Evolutionary conservation across 2,113 vertebrate genomes (phyloP), one percentile per base, ranked within the genome.

Genomic region (Apteryx mantelli): DNA sequence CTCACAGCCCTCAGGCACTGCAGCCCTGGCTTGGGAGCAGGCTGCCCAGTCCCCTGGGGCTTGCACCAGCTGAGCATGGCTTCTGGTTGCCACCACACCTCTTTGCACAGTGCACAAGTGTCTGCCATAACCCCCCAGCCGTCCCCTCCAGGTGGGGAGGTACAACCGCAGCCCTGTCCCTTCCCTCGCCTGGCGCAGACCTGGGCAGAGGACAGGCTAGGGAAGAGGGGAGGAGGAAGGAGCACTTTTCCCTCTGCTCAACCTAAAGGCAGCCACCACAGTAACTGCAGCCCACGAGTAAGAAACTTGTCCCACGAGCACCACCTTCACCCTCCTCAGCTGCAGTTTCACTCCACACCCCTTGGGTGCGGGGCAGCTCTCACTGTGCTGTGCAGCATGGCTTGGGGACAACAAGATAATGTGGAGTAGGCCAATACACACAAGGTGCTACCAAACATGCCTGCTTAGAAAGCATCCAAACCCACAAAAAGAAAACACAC

Each of bases 21-120:
- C 56, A 34, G 30, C 56, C 32, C 16, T 17, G 32, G 22, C 30
- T 19, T 19, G 5, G 32, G 30, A 34, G 56, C 16, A 60, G 30
- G 56, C 17, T 11, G 17, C 32, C 56, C 19, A 34, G 56, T 60
- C 32, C 17, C 30, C 17, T 18, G 6, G 46, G 56, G 30, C 30
- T 58, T 17, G 18, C 56, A 58, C 16, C 9, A 18, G 56, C 56
- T 30, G 12, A 58, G 15, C 10, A 9, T 58, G 56, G 56, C 56
- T 58, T 48, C 30, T 58, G 56, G 30, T 58, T 58, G 55, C 28
- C 28, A 56, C 38, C 63, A 7, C 38, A 9, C 16, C 83, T 40
- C n/a, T n/a, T 58, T 28, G 0, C 0, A 25, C 0, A 22, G 36
- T 26, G 38, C 53, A 74, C 83, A 12, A 64, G 53, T 0, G 24